Percentiles rank a stretch among this genome's conserved stretches.
Conservation (phyloP, 2,113 vertebrate genomes). For the Girardinichthys multiradiatus region DNA sequence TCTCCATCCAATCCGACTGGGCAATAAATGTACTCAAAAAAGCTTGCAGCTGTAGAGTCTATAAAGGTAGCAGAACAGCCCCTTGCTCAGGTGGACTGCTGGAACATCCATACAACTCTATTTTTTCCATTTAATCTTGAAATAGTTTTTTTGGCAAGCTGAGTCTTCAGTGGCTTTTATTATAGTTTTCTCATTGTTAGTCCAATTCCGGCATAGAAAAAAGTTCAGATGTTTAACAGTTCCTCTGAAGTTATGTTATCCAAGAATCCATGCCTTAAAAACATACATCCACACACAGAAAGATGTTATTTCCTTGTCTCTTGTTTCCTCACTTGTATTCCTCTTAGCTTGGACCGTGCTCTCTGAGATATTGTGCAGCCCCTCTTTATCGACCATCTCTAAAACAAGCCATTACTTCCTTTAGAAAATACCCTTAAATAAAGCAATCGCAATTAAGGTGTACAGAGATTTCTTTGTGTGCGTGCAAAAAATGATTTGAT, state of each 20-base stretch:
- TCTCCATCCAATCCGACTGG: too few relatives aligned
- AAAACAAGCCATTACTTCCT: neutral
- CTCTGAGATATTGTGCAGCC: too few relatives aligned
- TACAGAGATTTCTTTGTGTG: neutral
- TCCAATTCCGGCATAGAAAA: neutral
- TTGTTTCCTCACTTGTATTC: neutral
- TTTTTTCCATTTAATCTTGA: neutral
- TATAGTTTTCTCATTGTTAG: too few relatives aligned
- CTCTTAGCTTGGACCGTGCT: too few relatives aligned
- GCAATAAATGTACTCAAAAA: too few relatives aligned
- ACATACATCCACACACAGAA: neutral
- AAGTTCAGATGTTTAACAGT: neutral
- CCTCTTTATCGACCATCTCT: neutral
- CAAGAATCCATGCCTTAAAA: neutral
- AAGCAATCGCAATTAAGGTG: neutral
- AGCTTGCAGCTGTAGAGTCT: too few relatives aligned
- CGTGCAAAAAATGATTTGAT: neutral
- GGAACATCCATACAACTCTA: neutral
- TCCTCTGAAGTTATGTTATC: neutral
- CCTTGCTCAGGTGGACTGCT: neutral
- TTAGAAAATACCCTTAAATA: neutral
- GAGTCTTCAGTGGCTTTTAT: too few relatives aligned
- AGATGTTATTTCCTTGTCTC: neutral
- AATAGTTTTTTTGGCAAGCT: too few relatives aligned
- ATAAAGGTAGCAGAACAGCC: neutral